Percentiles rank a stretch among this genome's conserved stretches.
Conservation (phyloP, 2,113 vertebrate species). For the Cephalophus harveyi region DNA sequence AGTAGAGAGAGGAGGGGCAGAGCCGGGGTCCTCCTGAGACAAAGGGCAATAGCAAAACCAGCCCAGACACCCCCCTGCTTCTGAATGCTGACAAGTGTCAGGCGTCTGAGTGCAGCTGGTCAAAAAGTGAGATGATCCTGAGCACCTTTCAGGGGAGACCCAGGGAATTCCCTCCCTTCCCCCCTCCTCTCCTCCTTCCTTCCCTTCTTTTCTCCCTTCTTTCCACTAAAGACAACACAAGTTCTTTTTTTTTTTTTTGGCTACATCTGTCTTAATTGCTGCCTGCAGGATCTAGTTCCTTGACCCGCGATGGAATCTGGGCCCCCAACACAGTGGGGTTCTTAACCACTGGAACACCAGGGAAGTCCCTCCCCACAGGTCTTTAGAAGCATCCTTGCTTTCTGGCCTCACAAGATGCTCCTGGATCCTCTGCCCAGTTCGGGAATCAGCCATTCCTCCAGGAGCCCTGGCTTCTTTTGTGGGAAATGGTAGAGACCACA, state of each 20-base stretch:
- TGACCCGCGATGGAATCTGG: not conserved
- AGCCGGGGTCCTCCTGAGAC: not conserved
- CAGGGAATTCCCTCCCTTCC: not conserved
- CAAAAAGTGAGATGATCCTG: not conserved
- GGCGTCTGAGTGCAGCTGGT: not conserved
- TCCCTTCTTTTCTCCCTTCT: not conserved
- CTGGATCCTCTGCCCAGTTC: not conserved
- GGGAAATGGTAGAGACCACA: not conserved
- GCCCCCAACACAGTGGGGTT: not conserved
- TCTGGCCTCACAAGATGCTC: not conserved
- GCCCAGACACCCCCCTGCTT: not conserved
- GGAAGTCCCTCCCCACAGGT: not conserved
- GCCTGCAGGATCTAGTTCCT: not conserved
- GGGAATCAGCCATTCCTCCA: not conserved
- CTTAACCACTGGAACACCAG: not conserved
- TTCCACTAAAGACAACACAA: not conserved
- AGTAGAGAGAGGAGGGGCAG: too few relatives aligned
- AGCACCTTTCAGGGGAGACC: not conserved
- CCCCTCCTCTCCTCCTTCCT: not conserved
- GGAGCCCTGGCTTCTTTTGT: not conserved
- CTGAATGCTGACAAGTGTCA: not conserved
- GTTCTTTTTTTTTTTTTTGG: not conserved
- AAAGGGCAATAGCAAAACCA: too few relatives aligned
- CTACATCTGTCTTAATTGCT: not conserved
- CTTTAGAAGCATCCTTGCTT: not conserved